These are phyloP conservation scores for Drosophila leontia DNA, from an alignment of 1,140 invertebrate genomes.

Conservation along the genomic window DNA sequence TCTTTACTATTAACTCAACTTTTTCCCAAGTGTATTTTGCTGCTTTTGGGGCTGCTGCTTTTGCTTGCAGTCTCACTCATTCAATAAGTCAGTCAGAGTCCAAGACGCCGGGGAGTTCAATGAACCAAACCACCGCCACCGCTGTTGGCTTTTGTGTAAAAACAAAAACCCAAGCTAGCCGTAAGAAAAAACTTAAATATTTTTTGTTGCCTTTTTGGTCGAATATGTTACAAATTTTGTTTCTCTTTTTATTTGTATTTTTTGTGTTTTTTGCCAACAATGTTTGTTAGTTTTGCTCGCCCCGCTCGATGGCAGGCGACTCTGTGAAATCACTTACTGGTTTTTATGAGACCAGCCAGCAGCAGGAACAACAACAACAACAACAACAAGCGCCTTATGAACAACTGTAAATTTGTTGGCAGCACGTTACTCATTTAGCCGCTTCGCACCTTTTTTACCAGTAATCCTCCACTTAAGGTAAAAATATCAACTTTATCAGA, in stretches of 20 bases:
- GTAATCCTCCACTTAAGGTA: slow-evolving; percentile 53
- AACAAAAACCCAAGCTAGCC: slow-evolving; percentile 39
- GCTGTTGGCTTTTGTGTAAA: slow-evolving; percentile 53
- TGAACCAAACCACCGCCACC: slow-evolving; percentile 39
- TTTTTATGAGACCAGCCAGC: slow-evolving; percentile 67
- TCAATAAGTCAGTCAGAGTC: slow-evolving; percentile 80
- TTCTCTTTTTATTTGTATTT: slow-evolving; percentile 30
- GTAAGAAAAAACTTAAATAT: slow-evolving; percentile 68
- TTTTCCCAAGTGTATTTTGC: neutral
- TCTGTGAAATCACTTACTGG: slow-evolving; percentile 81
- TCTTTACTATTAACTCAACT: neutral
- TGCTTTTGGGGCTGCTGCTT: slow-evolving; percentile 43
- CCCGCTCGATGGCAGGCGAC: slow-evolving; percentile 40
- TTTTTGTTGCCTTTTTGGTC: slow-evolving; percentile 66
- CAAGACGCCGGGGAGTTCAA: slow-evolving; percentile 55
- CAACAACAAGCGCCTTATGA: slow-evolving; percentile 37
- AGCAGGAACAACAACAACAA: slow-evolving; percentile 2
- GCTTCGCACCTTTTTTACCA: slow-evolving; percentile 71
- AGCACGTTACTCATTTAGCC: slow-evolving; percentile 75
- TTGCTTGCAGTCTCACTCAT: slow-evolving; percentile 70
- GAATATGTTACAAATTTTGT: slow-evolving; percentile 81
- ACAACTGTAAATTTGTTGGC: slow-evolving; percentile 78
- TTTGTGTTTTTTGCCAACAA: slow-evolving; percentile 19
- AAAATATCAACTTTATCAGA: slow-evolving; percentile 54
- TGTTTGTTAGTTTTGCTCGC: slow-evolving; percentile 71